Conservation (phyloP, 2,113 vertebrate species). For the Macroglossus sobrinus region DNA sequence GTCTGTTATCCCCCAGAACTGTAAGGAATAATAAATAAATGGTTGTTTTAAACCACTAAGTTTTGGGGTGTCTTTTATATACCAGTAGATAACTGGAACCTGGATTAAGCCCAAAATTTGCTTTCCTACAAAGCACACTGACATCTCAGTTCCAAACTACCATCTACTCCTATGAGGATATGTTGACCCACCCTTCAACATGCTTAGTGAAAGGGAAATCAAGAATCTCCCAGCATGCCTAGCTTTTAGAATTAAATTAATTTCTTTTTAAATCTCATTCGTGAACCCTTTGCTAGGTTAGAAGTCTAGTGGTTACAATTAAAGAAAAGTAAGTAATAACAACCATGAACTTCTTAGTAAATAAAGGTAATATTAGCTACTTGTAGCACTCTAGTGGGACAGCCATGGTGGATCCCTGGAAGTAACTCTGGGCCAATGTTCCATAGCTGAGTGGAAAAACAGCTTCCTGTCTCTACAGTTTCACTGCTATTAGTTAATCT, state of each 20-base stretch:
- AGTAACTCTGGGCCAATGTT: not conserved
- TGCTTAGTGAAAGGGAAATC: not conserved
- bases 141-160: not conserved
- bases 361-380: slow-evolving; percentile 2
- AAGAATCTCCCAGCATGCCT: not conserved
- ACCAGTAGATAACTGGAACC: not conserved
- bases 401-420: not conserved
- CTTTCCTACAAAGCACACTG: not conserved
- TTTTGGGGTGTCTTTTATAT: not conserved
- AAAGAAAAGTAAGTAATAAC: not conserved
- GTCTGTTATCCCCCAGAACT: not conserved
- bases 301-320: not conserved
- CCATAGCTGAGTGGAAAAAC: not conserved
- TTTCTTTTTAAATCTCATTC: slow-evolving; percentile 8
- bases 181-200: not conserved
- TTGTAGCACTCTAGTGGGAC: not conserved
- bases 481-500: not conserved
- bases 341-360: not conserved
- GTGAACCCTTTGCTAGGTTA: not conserved
- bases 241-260: not conserved
- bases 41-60: not conserved
- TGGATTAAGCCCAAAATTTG: not conserved
- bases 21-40: not conserved
- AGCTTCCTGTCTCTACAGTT: not conserved
- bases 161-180: not conserved